A percentile compares a stretch with the other conserved stretches of the same genome.
Conservation (phyloP, 1,140 invertebrate genomes). For the Cyphomyrmex costatus region DNA sequence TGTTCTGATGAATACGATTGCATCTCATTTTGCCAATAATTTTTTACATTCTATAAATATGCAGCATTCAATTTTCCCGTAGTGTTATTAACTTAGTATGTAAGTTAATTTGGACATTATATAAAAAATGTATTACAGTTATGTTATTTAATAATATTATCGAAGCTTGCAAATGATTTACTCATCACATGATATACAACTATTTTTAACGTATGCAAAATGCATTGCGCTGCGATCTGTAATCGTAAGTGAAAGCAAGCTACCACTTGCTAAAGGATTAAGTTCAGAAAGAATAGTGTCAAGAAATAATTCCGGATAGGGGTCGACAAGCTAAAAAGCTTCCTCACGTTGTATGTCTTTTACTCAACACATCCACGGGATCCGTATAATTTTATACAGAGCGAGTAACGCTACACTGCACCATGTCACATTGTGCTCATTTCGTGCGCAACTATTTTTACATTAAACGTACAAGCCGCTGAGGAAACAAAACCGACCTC, state of each 20-base stretch:
- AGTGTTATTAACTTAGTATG: background rate
- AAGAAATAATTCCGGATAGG: conserved; percentile 28
- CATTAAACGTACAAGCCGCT: conserved; percentile 49
- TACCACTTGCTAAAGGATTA: background rate
- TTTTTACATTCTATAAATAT: background rate
- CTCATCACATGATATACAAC: no score
- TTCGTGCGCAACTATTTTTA: conserved; percentile 51
- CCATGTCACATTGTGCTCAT: conserved; percentile 22
- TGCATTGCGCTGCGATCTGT: no score
- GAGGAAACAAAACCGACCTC: background rate
- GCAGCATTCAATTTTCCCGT: background rate
- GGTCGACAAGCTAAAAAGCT: conserved; percentile 47
- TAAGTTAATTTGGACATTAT: background rate
- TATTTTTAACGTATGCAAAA: background rate
- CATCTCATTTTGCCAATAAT: conserved; percentile 30
- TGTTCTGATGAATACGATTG: background rate
- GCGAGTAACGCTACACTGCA: conserved; percentile 16
- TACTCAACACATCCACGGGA: conserved; percentile 5
- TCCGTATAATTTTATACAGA: conserved; percentile 52
- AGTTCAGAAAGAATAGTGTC: conserved; percentile 1
- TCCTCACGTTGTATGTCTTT: conserved; percentile 19
- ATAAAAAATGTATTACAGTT: no score
- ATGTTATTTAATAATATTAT: background rate
- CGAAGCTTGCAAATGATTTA: background rate
- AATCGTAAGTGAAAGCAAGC: background rate